phyloP scores from a whole-genome alignment of 2,113 vertebrate genomes.

The Melospiza georgiana region DNA sequence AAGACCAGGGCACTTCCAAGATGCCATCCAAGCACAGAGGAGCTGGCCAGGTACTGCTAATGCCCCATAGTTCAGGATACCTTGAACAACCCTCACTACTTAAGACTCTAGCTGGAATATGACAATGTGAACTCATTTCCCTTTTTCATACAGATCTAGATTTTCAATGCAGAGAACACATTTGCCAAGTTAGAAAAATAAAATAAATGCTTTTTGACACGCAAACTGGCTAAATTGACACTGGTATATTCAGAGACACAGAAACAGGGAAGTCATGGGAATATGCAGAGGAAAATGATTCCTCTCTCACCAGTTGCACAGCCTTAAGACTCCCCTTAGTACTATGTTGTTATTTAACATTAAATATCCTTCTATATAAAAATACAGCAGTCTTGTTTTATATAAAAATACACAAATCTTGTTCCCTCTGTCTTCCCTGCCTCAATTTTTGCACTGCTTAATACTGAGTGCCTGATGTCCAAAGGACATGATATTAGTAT shows the following conservation, averaged over 20 bases:
- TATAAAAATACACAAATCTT: background rate
- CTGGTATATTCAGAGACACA: background rate
- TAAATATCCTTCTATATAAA: background rate
- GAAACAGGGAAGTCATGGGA: background rate
- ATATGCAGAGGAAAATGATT: background rate
- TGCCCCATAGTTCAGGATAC: background rate
- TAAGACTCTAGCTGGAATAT: background rate
- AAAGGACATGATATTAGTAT: background rate
- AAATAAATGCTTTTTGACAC: background rate
- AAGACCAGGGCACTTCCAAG: background rate
- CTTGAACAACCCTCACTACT: background rate
- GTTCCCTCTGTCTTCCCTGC: background rate
- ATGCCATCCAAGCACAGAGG: background rate
- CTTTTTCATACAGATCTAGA: background rate
- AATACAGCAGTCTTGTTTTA: background rate
- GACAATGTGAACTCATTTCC: background rate
- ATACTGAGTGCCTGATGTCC: background rate
- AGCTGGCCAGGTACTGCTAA: background rate
- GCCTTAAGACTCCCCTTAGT: background rate
- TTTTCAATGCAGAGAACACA: background rate
- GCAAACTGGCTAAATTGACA: background rate
- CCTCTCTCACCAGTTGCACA: background rate
- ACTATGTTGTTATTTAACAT: background rate
- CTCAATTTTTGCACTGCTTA: background rate
- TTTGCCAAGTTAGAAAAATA: background rate